Percentiles rank a stretch among this genome's conserved stretches.
Conservation (phyloP, 2,113 vertebrate species). For the Phaetusa simplex region DNA sequence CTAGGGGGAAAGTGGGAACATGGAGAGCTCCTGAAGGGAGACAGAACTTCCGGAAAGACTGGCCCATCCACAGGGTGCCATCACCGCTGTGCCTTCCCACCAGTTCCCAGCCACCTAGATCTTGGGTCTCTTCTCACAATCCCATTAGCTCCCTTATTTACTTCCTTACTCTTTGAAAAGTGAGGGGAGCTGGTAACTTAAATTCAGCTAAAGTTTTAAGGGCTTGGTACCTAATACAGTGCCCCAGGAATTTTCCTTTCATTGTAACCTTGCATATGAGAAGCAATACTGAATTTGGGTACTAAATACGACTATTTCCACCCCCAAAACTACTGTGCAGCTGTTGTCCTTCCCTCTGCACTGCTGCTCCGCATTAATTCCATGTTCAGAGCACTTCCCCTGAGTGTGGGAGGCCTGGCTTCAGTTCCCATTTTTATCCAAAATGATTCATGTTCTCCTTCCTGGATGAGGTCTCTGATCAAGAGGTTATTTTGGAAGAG, state of each 20-base stretch:
- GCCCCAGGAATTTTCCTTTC: background rate
- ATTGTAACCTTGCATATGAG: background rate
- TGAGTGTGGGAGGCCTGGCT: background rate
- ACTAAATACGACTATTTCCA: background rate
- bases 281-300: background rate
- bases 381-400: background rate
- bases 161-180: background rate
- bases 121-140: background rate
- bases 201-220: background rate
- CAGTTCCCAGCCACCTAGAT: background rate
- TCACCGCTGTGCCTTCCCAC: background rate
- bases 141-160: background rate
- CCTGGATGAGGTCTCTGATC: background rate
- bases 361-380: background rate
- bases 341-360: background rate
- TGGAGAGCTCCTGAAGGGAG: background rate
- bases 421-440: background rate
- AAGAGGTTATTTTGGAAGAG: background rate
- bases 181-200: background rate
- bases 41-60: background rate
- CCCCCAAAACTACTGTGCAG: background rate
- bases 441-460: background rate
- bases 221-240: background rate
- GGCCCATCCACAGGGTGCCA: accelerated
- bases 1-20: background rate